A percentile compares a stretch with the other conserved stretches of the same genome.
Evolutionary conservation across 2,113 vertebrate species (phyloP).

Genomic region (Engraulis encrasicolus): DNA sequence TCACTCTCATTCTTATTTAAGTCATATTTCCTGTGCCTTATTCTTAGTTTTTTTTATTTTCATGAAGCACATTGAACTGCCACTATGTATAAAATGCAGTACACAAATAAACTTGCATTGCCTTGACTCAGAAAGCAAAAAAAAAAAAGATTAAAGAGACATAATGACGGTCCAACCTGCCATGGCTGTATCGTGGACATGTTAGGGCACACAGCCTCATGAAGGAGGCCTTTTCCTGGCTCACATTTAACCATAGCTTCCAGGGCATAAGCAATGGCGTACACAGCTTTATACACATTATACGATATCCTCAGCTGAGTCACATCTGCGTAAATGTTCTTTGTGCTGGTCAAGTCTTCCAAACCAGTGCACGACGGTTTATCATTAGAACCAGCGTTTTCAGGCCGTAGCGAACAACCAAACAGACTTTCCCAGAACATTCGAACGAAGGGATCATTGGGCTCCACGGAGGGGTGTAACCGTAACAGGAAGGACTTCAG

Average conservation of each 20-base stretch:
- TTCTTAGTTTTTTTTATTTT: no score
- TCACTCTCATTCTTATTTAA: no score
- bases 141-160: not conserved
- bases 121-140: no score
- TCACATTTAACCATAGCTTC: slow-evolving; percentile 68
- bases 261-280: slow-evolving; percentile 71
- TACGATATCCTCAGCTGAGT: slow-evolving; percentile 80
- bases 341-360: slow-evolving; percentile 67
- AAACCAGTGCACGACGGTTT: slow-evolving; percentile 69
- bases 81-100: no score
- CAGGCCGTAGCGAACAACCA: slow-evolving; percentile 66
- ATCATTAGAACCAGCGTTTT: not conserved
- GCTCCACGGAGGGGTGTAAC: slow-evolving; percentile 61
- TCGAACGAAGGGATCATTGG: slow-evolving; percentile 67
- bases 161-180: slow-evolving; percentile 65
- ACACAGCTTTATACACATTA: slow-evolving; percentile 80
- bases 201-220: slow-evolving; percentile 63
- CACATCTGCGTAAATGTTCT: slow-evolving; percentile 76
- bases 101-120: not conserved
- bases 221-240: slow-evolving; percentile 62
- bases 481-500: slow-evolving; percentile 73
- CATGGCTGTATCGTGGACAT: slow-evolving; percentile 64
- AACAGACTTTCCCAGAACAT: slow-evolving; percentile 79
- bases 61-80: no score
- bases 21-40: no score